Evolutionary conservation across 1,140 invertebrate genomes (phyloP), one percentile per base, ranked within the genome.

Genomic region (Tetramorium simillimum): DNA sequence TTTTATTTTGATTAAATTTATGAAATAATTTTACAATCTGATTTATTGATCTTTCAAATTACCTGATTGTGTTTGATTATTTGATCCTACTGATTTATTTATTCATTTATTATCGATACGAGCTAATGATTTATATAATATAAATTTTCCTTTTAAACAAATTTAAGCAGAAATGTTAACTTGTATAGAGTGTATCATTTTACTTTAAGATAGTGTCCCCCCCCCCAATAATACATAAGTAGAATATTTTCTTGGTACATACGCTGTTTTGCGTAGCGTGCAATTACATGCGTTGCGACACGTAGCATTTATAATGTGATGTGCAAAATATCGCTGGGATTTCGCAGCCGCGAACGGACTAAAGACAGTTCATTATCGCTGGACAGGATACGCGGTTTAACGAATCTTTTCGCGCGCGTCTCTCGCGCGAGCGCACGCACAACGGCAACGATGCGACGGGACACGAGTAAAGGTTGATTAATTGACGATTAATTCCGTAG

Each of bases 401-500:
- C 43, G 58, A 78, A 51, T 46, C 43, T 78, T 62, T 65, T 78
- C 60, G 18, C 21, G 40, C 24, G 24, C 21, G 3, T n/a, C 24
- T 33, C 18, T 78, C 18, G 18, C 58, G 28, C 56, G 37, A 60
- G 21, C 37, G 37, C 33, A 77, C 21, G 33, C 56, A 62, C 73
- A 14, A 40, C 9, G 37, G 37, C 56, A 16, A 78, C 12, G 58
- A 49, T 6, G 65, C 65, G 12, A 43, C 21, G 65, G 40, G 58
- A 40, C n/a, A 40, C n/a, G 70, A 65, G n/a, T 37, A 65, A 49
- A 33, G 18, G 9, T 78, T 78, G 76, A 65, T 78, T 78, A 78
- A 78, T 78, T 24, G 60, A 51, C 60, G 58, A 78, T 78, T 77
- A 65, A 78, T 78, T 49, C 58, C 12, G 58, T n/a, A 33, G 43